phyloP scores from a whole-genome alignment of 2,113 vertebrate genomes.

The Tautogolabrus adspersus region DNA sequence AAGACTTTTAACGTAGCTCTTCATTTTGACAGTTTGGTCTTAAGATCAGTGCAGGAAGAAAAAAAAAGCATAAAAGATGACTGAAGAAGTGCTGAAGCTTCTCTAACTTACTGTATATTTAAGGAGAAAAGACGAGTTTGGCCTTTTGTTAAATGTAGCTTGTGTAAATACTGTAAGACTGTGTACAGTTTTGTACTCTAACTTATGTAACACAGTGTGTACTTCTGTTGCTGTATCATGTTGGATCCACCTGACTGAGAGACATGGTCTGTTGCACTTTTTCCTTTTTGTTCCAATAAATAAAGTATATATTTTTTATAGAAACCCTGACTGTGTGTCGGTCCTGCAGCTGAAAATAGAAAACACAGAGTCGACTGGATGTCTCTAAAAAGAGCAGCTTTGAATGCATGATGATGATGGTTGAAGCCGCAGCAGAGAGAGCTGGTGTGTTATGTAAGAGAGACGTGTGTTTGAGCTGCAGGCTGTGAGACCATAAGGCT shows the following conservation, averaged over 20 bases:
- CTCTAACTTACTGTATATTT: constrained; percentile 17
- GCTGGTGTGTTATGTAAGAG: constrained; percentile 3
- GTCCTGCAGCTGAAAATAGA: constrained; percentile 19
- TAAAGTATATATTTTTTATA: constrained; percentile 77
- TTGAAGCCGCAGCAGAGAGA: neutral
- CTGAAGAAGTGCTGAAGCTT: neutral
- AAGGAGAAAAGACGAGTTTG: neutral
- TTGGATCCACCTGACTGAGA: constrained; percentile 59
- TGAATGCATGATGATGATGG: constrained; percentile 9
- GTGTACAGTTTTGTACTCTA: constrained; percentile 57
- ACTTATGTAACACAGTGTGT: constrained; percentile 47
- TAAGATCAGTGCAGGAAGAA: neutral
- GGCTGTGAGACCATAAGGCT: neutral
- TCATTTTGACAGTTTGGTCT: too few relatives aligned
- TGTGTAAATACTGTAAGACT: constrained; percentile 48
- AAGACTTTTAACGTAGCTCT: too few relatives aligned
- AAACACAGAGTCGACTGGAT: neutral
- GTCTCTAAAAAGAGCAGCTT: constrained; percentile 26
- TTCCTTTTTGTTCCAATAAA: constrained; percentile 59
- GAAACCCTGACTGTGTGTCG: constrained; percentile 23
- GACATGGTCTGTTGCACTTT: constrained; percentile 73
- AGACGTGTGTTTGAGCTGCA: neutral
- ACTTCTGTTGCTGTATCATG: constrained; percentile 59
- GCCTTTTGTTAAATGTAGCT: neutral
- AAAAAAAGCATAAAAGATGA: neutral